These are phyloP conservation scores for Amphiprion clarkii DNA, from an alignment of 2,797 vertebrate species.

Conservation along the genomic window DNA sequence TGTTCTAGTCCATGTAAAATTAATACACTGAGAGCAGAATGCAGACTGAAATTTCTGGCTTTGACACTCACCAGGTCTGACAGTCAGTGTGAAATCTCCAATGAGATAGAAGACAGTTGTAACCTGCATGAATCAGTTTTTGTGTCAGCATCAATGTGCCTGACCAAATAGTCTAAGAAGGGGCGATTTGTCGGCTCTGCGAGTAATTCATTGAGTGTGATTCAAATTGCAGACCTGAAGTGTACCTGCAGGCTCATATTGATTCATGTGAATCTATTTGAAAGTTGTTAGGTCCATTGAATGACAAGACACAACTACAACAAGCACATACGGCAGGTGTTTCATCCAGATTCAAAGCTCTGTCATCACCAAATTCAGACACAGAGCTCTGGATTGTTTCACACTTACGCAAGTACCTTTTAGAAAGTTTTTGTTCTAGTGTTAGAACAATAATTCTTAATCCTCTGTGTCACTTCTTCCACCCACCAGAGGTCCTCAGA, in stretches of 20 bases:
- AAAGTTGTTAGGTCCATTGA: constrained; percentile 19
- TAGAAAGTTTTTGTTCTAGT: not conserved
- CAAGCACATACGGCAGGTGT: not conserved
- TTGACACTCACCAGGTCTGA: constrained; percentile 56
- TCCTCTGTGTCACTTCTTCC: too few relatives aligned
- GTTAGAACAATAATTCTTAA: too few relatives aligned
- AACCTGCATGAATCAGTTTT: constrained; percentile 56
- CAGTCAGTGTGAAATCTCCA: constrained; percentile 59
- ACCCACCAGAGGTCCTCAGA: too few relatives aligned
- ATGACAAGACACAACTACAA: constrained; percentile 1
- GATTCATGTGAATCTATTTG: constrained; percentile 11
- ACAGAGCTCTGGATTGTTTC: not conserved
- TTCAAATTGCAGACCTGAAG: constrained; percentile 22
- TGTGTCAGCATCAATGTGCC: constrained; percentile 37
- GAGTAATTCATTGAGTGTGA: constrained; percentile 26
- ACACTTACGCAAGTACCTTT: not conserved
- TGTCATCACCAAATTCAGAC: not conserved
- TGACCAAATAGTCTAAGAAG: constrained; percentile 41
- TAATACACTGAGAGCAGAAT: constrained; percentile 41
- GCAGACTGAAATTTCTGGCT: constrained; percentile 44
- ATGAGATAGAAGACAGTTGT: constrained; percentile 57
- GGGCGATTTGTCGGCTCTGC: constrained; percentile 32
- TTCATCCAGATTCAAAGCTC: constrained; percentile 12
- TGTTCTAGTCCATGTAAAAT: constrained; percentile 34
- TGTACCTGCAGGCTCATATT: not conserved